A percentile compares a stretch with the other conserved stretches of the same genome.
These are phyloP conservation scores for Erethizon dorsatum DNA, from an alignment of 2,797 vertebrate genomes.

Conservation along the genomic window DNA sequence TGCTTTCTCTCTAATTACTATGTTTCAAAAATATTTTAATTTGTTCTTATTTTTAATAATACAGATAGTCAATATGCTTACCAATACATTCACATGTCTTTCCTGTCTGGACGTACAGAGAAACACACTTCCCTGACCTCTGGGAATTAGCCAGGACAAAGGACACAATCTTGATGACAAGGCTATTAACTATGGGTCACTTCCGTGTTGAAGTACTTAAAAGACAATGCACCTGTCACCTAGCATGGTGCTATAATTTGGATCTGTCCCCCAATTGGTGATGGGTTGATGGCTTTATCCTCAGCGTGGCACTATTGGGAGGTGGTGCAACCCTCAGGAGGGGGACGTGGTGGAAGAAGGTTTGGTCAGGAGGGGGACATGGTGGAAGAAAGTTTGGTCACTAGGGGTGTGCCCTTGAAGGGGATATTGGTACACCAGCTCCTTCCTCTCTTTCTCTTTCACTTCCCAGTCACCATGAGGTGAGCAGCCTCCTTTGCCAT, in stretches of 20 bases:
- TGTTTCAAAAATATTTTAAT: constrained; percentile 53
- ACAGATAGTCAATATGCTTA: constrained; percentile 13
- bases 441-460: neutral
- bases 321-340: no score
- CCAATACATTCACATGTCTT: neutral
- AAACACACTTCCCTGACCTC: neutral
- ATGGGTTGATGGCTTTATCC: neutral
- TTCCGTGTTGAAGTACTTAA: neutral
- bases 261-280: neutral
- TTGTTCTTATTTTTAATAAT: neutral
- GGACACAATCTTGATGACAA: neutral
- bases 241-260: neutral
- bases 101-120: neutral
- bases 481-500: neutral
- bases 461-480: neutral
- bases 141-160: neutral
- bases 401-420: neutral
- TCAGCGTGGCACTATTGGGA: neutral
- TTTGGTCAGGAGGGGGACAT: no score
- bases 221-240: neutral
- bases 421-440: neutral
- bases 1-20: constrained; percentile 49
- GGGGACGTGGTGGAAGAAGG: neutral
- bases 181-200: neutral
- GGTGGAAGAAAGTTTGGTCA: neutral